Evolutionary conservation across 2,797 vertebrate species (phyloP), one percentile per base, ranked within the genome.

Genomic region (Momotus momota): DNA sequence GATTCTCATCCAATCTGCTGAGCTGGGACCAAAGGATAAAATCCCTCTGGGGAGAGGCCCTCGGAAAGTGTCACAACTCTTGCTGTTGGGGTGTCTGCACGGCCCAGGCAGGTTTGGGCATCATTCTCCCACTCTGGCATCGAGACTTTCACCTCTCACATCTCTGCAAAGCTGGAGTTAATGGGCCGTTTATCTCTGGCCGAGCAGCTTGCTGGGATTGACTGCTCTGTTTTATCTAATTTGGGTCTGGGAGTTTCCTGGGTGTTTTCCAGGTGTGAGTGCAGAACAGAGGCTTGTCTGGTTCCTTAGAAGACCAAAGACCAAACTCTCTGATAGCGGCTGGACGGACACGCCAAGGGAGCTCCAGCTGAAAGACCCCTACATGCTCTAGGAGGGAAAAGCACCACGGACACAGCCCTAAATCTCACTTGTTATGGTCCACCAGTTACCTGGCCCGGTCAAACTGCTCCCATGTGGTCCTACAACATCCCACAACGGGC

Each of bases 91-190:
- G 33, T 57, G 54, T 8, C 72, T 77, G 86, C 71, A 82, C 33
- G 51, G 22, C 51, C 31, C 25, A 20, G 25, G 41, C 31, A 61
- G 46, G 38, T 75, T 33, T 87, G 71, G 61, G 57, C 52, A 81
- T 54, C 29, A 1, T 33, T 26, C 27, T 40, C 40, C 5, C 1
- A 11, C 1, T 0, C 43, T 62, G 67, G 12, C 16, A 14, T 5
- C 19, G 35, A 90, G 65, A 62, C 14, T 23, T 84, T 65, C 22
- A 29, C 69, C 20, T 52, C 79, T 58, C 13, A 2, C 22, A 33
- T 17, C 64, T 70, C 60, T 80, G 58, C 66, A 87, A 65, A 69
- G 15, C 60, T 5, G 1, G 15, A 15, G 60, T 49, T 81, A 77
- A 48, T 7, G 27, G 19, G 62, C 17, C 1, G 0, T 46, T 62